These are phyloP conservation scores for Naja naja DNA, from an alignment of 2,113 vertebrate species.

Conservation along the genomic window DNA sequence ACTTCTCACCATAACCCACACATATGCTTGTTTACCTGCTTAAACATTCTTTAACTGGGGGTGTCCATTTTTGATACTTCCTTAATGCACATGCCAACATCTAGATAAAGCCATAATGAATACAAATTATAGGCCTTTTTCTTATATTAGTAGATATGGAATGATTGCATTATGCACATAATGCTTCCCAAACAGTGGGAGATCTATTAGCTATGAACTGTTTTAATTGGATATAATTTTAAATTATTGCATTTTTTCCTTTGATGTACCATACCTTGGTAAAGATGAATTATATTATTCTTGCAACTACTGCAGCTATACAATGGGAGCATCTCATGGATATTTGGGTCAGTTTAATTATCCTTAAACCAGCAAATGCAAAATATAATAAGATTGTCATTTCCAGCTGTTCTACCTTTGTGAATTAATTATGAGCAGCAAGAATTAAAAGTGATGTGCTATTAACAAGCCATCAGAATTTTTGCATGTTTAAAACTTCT, in stretches of 20 bases:
- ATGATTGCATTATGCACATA: not conserved
- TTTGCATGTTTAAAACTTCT: constrained; percentile 1
- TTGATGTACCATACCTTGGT: not conserved
- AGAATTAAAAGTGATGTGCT: not conserved
- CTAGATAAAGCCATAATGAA: not conserved
- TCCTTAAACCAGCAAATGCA: not conserved
- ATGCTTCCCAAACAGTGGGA: not conserved
- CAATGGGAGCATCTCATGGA: not conserved
- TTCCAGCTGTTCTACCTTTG: not conserved
- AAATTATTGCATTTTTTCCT: not conserved
- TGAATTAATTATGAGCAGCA: constrained; percentile 10
- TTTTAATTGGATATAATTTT: not conserved
- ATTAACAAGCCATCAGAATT: not conserved
- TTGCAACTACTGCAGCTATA: not conserved
- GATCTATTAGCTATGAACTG: not conserved
- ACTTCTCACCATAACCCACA: not conserved
- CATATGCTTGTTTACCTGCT: not conserved
- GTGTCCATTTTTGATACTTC: not conserved
- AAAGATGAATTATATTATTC: not conserved
- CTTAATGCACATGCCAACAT: not conserved
- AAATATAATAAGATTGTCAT: constrained; percentile 6
- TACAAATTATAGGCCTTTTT: not conserved
- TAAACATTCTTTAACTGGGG: not conserved
- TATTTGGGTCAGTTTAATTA: constrained; percentile 8
- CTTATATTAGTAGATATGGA: not conserved